Percentiles rank a stretch among this genome's conserved stretches.
Conservation (phyloP, 2,797 vertebrate species). For the Gadopsis marmoratus region DNA sequence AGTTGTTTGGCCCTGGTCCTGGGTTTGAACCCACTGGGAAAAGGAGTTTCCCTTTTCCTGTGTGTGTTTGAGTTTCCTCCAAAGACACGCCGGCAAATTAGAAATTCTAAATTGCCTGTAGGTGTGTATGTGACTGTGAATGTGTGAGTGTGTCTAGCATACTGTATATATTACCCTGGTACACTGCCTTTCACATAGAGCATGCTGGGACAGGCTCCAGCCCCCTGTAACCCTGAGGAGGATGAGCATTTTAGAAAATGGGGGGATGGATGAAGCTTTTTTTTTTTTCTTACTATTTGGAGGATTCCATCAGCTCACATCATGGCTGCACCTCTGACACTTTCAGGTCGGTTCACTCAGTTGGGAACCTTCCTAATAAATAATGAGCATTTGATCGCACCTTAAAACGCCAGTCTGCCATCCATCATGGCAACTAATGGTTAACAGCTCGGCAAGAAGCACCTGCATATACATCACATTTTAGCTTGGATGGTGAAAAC, state of each 20-base stretch:
- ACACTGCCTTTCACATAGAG: not conserved
- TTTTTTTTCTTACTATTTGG: constrained; percentile 8
- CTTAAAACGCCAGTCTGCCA: constrained; percentile 6
- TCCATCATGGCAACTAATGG: constrained; percentile 1
- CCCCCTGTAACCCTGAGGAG: not conserved
- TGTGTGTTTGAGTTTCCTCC: constrained; percentile 21
- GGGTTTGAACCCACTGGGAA: not conserved
- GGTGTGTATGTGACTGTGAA: constrained; percentile 8
- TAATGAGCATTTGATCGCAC: constrained; percentile 15
- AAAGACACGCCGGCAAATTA: not conserved
- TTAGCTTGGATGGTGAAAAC: not conserved
- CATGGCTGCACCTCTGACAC: constrained; percentile 26
- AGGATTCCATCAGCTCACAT: constrained; percentile 19
- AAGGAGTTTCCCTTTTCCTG: not conserved
- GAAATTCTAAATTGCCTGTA: constrained; percentile 17
- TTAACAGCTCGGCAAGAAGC: constrained; percentile 6
- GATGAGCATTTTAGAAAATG: not conserved
- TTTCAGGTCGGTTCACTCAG: constrained; percentile 24
- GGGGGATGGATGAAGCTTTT: not conserved
- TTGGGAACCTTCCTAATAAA: constrained; percentile 27
- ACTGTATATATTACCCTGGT: not conserved
- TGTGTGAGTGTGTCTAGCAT: not conserved
- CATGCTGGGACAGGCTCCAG: constrained; percentile 15
- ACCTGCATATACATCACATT: constrained; percentile 7
- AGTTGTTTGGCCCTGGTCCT: not conserved